A percentile compares a stretch with the other conserved stretches of the same genome.
These are phyloP conservation scores for Caenorhabditis virilis DNA, from an alignment of 2,888 invertebrate genomes.

Conservation along the genomic window DNA sequence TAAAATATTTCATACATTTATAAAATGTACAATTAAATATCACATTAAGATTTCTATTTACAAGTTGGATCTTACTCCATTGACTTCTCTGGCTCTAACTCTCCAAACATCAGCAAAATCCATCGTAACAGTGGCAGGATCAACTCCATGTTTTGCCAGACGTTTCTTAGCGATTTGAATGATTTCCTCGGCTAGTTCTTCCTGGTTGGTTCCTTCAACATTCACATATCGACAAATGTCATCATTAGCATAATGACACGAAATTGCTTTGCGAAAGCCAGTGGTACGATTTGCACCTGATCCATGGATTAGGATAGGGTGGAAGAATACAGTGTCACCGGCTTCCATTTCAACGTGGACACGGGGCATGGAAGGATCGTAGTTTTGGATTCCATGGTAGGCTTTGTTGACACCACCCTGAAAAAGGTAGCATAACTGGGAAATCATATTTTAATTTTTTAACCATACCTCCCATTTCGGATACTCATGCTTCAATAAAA, in stretches of 20 bases:
- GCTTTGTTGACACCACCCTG: slow-evolving; percentile 76
- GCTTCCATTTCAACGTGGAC: slow-evolving; percentile 80
- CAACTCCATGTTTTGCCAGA: slow-evolving; percentile 36
- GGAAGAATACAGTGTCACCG: slow-evolving; percentile 85
- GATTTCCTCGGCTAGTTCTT: slow-evolving; percentile 48
- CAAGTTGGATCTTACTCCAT: slow-evolving; percentile 47
- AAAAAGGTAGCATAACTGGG: no score
- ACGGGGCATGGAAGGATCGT: slow-evolving; percentile 70
- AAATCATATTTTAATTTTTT: no score
- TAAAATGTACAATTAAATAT: neutral
- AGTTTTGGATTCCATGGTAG: slow-evolving; percentile 78
- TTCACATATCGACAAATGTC: slow-evolving; percentile 77
- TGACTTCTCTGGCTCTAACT: slow-evolving; percentile 48
- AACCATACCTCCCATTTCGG: slow-evolving; percentile 77
- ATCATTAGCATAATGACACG: slow-evolving; percentile 80
- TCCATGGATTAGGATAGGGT: slow-evolving; percentile 83
- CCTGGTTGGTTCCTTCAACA: slow-evolving; percentile 73
- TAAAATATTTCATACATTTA: no score
- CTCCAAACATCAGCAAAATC: slow-evolving; percentile 54
- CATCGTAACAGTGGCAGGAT: slow-evolving; percentile 28
- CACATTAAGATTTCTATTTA: slow-evolving; percentile 14
- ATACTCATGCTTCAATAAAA: slow-evolving; percentile 77
- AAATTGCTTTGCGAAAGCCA: slow-evolving; percentile 81
- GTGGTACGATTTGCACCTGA: slow-evolving; percentile 81
- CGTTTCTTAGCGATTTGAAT: slow-evolving; percentile 54